Base-by-base conservation (phyloP, 2,888 invertebrate species). In the Megamerina dolium region DNA sequence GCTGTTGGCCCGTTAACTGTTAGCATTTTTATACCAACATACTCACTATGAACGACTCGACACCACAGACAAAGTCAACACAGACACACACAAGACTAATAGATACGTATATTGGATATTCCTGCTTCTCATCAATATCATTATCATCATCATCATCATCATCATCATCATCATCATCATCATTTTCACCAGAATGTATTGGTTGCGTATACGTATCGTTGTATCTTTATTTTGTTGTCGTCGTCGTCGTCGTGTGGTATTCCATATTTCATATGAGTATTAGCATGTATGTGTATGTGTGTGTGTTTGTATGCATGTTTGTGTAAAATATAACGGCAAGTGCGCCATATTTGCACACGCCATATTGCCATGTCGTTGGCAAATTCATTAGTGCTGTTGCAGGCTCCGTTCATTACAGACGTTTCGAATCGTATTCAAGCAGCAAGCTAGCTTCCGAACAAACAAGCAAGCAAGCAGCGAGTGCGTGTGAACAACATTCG, bases 341-440 rank as follows among this genome's bases (percentile, higher is more conserved):
- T 33, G 35, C 31, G 37, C 39, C 43, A 48, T 46, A 48, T 53
- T 55, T 43, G 47, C 43, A 52, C 58, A 57, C 58, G 57, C 55
- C 56, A 55, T 53, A 56, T 57, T 52, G 47, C 51, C 49, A 33
- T 46, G 48, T 43, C 46, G 49, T 46, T 51, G 51, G 55, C 55
- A 59, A 57, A 59, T 61, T 61, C 60, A 64, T 68, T 68, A 65
- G 68, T 68, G 60, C 60, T 65, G 62, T 64, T 60, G 63, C 68
- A 66, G 66, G 67, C 68, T 64, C 63, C 68, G 66, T 63, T 60
- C 60, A 61, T 61, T 62, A 62, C 65, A 61, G 68, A 66, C 64
- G 67, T 59, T 52, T 52, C 49, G 48, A 50, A 44, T 31, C 42
- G 48, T 32, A 29, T 23, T 14, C 6, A 32, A n/a, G 5, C 43